A percentile compares a stretch with the other conserved stretches of the same genome.
These are phyloP conservation scores for Perca schrenkii DNA, from an alignment of 2,113 vertebrate species.

Conservation along the genomic window DNA sequence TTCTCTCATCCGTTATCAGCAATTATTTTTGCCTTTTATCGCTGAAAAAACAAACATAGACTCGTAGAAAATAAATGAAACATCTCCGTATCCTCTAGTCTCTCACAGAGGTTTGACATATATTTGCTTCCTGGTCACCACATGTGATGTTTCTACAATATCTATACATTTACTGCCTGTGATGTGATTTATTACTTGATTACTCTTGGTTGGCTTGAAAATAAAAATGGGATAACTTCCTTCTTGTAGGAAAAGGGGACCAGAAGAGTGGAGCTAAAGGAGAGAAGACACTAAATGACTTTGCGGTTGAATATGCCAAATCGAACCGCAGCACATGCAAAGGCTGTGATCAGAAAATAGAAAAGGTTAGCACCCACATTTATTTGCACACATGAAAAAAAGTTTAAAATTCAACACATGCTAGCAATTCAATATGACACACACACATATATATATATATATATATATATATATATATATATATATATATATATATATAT, in stretches of 20 bases:
- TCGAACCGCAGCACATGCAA: conserved; percentile 98
- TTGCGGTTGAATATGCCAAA: conserved; percentile 96
- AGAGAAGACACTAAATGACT: conserved; percentile 91
- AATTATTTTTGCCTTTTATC: not conserved
- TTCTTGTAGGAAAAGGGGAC: conserved; percentile 81
- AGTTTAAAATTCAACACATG: too few species aligned
- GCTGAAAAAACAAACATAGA: not conserved
- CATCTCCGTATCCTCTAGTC: not conserved
- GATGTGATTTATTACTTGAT: not conserved
- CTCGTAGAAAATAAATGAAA: not conserved
- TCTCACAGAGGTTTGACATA: not conserved
- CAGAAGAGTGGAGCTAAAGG: conserved; percentile 87
- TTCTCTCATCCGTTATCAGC: not conserved
- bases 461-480: too few species aligned
- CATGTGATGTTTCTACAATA: not conserved
- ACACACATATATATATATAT: too few species aligned
- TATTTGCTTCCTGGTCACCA: not conserved
- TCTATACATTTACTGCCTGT: not conserved
- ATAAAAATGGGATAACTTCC: not conserved
- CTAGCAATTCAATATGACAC: too few species aligned
- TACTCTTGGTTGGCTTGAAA: not conserved
- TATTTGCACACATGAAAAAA: not conserved
- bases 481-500: too few species aligned
- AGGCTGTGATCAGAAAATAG: conserved; percentile 95
- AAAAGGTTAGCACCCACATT: conserved; percentile 86